phyloP scores from a whole-genome alignment of 2,113 vertebrate species.

The Thymallus thymallus region DNA sequence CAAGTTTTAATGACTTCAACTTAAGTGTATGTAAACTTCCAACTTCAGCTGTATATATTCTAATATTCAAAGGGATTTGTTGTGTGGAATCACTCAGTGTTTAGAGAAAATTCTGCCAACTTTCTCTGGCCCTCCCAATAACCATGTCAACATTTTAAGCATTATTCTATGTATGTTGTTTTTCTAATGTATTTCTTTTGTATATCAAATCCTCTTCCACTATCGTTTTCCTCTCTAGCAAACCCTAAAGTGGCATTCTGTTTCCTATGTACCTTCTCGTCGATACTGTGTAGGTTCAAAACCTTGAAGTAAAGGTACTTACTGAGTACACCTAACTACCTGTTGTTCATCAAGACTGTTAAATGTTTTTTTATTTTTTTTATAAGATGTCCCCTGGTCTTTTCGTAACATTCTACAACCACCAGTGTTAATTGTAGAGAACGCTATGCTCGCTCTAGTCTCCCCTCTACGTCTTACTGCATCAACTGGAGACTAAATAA shows the following conservation, averaged over 20 bases:
- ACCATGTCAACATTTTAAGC: constrained; percentile 21
- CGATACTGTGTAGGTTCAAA: constrained; percentile 27
- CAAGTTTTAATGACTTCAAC: too few relatives aligned
- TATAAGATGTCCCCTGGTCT: constrained; percentile 5
- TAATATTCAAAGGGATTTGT: constrained; percentile 40
- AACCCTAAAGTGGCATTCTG: constrained; percentile 64
- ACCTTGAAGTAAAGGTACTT: constrained; percentile 19
- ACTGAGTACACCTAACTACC: neutral
- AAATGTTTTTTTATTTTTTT: too few relatives aligned
- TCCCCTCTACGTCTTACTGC: neutral
- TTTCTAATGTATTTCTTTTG: constrained; percentile 59
- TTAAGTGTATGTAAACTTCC: too few relatives aligned
- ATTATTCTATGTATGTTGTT: constrained; percentile 36
- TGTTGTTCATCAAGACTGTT: neutral
- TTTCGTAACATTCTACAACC: constrained; percentile 2
- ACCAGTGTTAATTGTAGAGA: neutral
- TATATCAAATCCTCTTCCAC: constrained; percentile 53
- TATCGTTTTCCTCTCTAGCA: constrained; percentile 38
- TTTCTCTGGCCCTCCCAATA: constrained; percentile 22
- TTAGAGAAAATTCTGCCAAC: constrained; percentile 1
- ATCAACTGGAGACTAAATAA: neutral
- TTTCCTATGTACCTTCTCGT: constrained; percentile 52
- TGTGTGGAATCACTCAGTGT: constrained; percentile 22
- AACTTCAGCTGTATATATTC: too few relatives aligned
- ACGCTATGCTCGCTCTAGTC: neutral